Conservation (phyloP, 2,113 vertebrate species). For the Crocuta crocuta region DNA sequence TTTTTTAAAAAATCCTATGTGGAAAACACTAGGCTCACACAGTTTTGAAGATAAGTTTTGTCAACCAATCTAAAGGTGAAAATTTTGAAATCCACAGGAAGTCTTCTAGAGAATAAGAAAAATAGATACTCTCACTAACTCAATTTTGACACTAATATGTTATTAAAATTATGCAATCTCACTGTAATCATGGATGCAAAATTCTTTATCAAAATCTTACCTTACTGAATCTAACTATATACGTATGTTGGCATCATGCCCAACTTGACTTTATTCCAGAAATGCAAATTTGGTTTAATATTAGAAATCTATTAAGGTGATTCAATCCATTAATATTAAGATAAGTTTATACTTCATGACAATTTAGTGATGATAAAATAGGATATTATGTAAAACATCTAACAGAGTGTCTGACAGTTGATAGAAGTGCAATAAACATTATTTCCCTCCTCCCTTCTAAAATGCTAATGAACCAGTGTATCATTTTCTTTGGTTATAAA, state of each 20-base stretch:
- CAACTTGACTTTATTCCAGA: conserved; percentile 35
- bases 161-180: background rate
- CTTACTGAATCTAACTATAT: background rate
- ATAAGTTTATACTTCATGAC: conserved; percentile 28
- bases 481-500: conserved; percentile 46
- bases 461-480: conserved; percentile 48
- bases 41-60: background rate
- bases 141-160: background rate
- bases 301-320: conserved; percentile 9
- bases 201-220: background rate
- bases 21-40: background rate
- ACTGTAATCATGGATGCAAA: background rate
- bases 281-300: background rate
- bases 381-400: conserved; percentile 32
- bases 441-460: conserved; percentile 16
- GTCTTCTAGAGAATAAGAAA: background rate
- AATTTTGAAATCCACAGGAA: background rate
- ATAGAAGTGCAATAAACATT: conserved; percentile 19
- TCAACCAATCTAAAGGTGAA: background rate
- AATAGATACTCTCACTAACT: background rate
- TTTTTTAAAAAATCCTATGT: background rate
- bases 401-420: conserved; percentile 13
- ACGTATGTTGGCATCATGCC: background rate
- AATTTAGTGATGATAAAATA: conserved; percentile 18
- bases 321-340: conserved; percentile 45